Percentiles rank a stretch among this genome's conserved stretches.
Conservation (phyloP, 2,888 invertebrate species). For the Lumbricus terrestris region DNA sequence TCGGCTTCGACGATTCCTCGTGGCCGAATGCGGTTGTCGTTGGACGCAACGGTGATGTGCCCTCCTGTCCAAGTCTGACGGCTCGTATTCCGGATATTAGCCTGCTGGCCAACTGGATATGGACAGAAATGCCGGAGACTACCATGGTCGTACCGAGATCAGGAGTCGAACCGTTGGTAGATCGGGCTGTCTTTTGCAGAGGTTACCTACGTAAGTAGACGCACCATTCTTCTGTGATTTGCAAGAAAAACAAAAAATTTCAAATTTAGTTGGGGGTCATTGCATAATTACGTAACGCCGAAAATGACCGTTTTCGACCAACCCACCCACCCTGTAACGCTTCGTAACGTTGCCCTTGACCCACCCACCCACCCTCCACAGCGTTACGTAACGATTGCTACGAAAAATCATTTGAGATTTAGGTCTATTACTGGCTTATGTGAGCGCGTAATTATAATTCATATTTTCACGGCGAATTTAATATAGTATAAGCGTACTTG, state of each 20-base stretch:
- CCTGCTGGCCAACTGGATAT: not conserved
- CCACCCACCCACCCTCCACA: no score
- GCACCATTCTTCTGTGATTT: not conserved
- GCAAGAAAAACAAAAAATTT: not conserved
- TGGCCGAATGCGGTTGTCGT: not conserved
- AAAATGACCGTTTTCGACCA: no score
- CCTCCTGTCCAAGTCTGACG: not conserved
- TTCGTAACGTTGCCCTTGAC: no score
- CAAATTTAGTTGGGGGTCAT: no score
- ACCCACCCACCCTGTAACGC: no score
- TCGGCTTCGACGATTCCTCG: not conserved
- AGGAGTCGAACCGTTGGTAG: not conserved
- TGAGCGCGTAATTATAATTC: no score
- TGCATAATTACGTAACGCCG: no score
- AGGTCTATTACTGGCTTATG: no score
- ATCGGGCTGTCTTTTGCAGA: constrained; percentile 5
- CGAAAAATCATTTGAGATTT: no score
- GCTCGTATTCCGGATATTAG: not conserved
- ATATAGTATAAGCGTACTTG: no score
- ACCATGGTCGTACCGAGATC: not conserved
- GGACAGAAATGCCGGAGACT: not conserved
- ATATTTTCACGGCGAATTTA: no score
- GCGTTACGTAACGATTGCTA: no score
- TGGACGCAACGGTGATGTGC: constrained; percentile 5
- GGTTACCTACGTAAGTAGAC: constrained; percentile 4